Evolutionary conservation across 2,888 invertebrate genomes (phyloP), one percentile per base, ranked within the genome.

Genomic region (Patella depressa): DNA sequence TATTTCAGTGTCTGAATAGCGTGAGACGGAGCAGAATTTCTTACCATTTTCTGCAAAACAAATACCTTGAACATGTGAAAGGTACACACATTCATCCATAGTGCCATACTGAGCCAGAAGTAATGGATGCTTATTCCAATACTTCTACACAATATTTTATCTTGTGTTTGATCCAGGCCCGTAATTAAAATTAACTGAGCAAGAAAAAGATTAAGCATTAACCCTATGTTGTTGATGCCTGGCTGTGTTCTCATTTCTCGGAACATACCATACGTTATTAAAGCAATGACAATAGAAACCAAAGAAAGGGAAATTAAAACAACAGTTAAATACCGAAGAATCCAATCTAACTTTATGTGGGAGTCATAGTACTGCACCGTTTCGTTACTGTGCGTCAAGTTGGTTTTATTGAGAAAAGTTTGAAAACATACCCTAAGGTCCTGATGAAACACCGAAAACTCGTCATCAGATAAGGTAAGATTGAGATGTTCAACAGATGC

Each of bases 11-110:
- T 29, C 15, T 69, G 45, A 24, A 57, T 76, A 1, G 14, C n/a
- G 55, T 71, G 76, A 69, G 29, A 29, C 24, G 69, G 69, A 17
- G 69, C 59, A 15, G 71, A 17, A 54, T 14, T 65, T 7, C 74
- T 71, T 12, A 71, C 59, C 1, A 69, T 54, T 34, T 74, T 78
- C 14, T 72, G 76, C 29, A 76, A 19, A 12, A 79, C 80, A 69
- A 85, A 84, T 7, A 82, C 81, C 3, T 82, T 76, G 76, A 75
- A 81, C 85, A 86, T 84, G 71, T 84, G 85, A 69, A 81, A 85
- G 24, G 83, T 83, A 24, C 83, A 86, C 19, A 81, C 76, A 53
- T 79, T 78, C 73, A 79, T 82, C 83, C 85, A 85, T 17, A 70
- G 57, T 34, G 83, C 73, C 12, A 79, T 74, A 0, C 76, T 72